These are phyloP conservation scores for Tapirus indicus DNA, from an alignment of 2,797 vertebrate species.

Conservation along the genomic window DNA sequence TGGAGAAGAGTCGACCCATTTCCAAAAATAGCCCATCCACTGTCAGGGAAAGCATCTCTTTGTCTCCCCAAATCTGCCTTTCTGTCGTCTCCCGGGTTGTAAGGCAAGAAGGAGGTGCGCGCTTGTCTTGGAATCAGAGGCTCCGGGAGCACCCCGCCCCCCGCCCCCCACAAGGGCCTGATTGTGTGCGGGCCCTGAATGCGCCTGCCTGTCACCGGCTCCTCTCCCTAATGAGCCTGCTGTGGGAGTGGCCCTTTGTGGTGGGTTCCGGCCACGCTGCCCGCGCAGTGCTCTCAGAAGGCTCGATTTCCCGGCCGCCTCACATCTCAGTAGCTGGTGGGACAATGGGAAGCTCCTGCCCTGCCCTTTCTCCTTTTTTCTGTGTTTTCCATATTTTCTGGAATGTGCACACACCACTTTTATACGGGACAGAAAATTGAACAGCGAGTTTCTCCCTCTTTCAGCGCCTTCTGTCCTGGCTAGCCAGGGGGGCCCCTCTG, in stretches of 20 bases:
- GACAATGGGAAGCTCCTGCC: conserved; percentile 12
- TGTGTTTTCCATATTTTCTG: neutral
- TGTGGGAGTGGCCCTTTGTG: conserved; percentile 83
- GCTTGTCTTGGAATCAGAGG: conserved; percentile 83
- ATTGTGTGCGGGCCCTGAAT: conserved; percentile 72
- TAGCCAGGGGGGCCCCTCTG: neutral
- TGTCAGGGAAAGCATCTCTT: conserved; percentile 87
- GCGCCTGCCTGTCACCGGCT: conserved; percentile 76
- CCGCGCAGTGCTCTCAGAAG: neutral
- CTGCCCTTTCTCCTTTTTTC: neutral
- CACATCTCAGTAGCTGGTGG: neutral
- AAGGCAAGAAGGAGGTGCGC: conserved; percentile 84
- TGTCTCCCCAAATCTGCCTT: conserved; percentile 88
- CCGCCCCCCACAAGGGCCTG: conserved; percentile 64
- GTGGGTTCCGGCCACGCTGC: conserved; percentile 71
- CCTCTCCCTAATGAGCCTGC: conserved; percentile 77
- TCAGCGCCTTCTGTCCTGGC: neutral
- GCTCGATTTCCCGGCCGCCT: conserved; percentile 22
- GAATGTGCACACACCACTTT: neutral
- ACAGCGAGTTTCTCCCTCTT: neutral
- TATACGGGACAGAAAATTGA: neutral
- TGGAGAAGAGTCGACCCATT: conserved; percentile 89
- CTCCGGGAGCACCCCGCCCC: neutral
- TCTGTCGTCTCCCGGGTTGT: conserved; percentile 85
- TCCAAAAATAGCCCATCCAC: conserved; percentile 89